Percentiles rank a stretch among this genome's conserved stretches.
phyloP scores from a whole-genome alignment of 2,888 invertebrate species.

The Polylopha cassiicola region DNA sequence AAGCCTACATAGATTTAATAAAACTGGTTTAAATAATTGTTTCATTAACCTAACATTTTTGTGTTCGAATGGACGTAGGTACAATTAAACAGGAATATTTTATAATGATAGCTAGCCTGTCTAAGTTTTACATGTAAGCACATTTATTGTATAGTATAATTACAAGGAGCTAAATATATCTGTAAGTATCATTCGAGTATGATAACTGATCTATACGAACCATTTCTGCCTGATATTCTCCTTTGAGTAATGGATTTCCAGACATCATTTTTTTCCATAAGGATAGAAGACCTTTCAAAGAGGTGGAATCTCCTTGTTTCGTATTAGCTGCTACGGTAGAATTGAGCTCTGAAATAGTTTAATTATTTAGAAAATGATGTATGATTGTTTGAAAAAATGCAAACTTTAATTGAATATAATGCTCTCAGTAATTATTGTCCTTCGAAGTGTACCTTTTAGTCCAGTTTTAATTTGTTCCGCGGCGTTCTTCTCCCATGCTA shows the following conservation, averaged over 20 bases:
- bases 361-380: neutral
- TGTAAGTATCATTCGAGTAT: neutral
- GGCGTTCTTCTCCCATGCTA: constrained; percentile 87
- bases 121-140: no score
- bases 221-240: constrained; percentile 42
- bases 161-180: no score
- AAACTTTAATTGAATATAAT: constrained; percentile 15
- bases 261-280: constrained; percentile 90
- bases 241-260: constrained; percentile 61
- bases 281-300: constrained; percentile 79
- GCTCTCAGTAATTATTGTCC: no score
- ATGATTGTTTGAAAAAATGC: neutral
- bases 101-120: no score
- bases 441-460: constrained; percentile 78
- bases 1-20: no score
- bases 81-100: no score
- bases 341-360: constrained; percentile 45
- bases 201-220: constrained; percentile 27
- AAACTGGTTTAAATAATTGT: no score
- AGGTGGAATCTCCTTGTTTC: constrained; percentile 78
- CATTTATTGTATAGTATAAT: no score
- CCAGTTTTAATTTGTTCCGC: constrained; percentile 78
- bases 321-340: constrained; percentile 44
- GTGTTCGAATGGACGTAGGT: no score
- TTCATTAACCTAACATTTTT: no score